Base-by-base conservation (phyloP, 2,888 invertebrate species). In the Cryptophagus acutangulus region DNA sequence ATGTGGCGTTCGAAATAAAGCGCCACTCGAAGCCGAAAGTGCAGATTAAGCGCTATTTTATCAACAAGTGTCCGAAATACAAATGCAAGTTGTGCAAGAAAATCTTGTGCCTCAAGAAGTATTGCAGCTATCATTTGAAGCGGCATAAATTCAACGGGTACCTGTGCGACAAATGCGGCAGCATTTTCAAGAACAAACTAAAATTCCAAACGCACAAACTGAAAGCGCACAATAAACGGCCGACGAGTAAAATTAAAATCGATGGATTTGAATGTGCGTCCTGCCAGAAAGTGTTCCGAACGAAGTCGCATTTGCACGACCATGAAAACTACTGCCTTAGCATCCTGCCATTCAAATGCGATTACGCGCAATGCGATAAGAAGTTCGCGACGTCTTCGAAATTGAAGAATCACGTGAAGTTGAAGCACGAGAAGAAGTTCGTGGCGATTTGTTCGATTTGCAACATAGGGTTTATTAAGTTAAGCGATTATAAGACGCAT, bases 341-440 rank as follows among this genome's bases (percentile, higher is more conserved):
- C 2, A 46, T 50, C 13, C 52, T 66, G 26, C 67, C 68, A 4
- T 64, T 55, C 45, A 49, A 45, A 29, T 69, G 69, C 43, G 60
- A 58, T 45, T 45, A 52, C 31, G 41, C 46, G 5, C 41, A 49
- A 33, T 69, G 69, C 39, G 59, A 61, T 44, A 68, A 68, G 40
- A 62, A 62, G 47, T 69, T 68, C 51, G 51, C 68, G 6, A 59
- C 67, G 0, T 41, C 53, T 5, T 62, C 66, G 1, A 68, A 66
- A 55, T 45, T 69, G 17, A 69, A 66, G 45, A 63, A 62, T 44
- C 69, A 69, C 37, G 46, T 59, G 2, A 63, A 62, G 50, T 40
- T 67, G 5, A 66, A 67, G 43, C 69, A 69, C 39, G 68, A 69
- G 17, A 68, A 69, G 42, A 67, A 67, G 48, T 67, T 67, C 40